phyloP scores from a whole-genome alignment of 2,888 invertebrate species.

The Lochmaea capreae region DNA sequence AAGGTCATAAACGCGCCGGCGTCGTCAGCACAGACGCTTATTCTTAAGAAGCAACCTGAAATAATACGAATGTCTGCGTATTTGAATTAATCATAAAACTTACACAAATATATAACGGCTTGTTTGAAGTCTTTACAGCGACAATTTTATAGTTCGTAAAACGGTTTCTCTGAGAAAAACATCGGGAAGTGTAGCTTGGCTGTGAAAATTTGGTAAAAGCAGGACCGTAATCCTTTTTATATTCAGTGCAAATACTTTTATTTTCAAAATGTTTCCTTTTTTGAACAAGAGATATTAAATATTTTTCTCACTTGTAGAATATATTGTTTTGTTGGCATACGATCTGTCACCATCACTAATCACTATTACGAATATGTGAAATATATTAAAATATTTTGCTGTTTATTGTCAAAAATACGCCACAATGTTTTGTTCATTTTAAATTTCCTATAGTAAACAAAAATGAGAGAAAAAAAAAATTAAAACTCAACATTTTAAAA shows the following conservation, averaged over 20 bases:
- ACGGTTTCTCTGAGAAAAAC: slow-evolving; percentile 39
- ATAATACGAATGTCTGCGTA: slow-evolving; percentile 56
- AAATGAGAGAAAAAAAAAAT: background rate
- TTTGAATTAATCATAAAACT: slow-evolving; percentile 62
- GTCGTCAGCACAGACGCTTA: slow-evolving; percentile 43
- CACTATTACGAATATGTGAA: no score
- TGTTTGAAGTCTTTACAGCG: slow-evolving; percentile 61
- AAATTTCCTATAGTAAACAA: background rate
- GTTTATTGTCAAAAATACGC: no score
- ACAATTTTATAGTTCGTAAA: slow-evolving; percentile 59
- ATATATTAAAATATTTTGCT: no score
- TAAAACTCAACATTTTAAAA: background rate
- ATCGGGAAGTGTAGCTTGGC: slow-evolving; percentile 13
- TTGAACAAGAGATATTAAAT: no score
- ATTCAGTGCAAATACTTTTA: background rate
- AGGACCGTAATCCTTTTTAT: background rate
- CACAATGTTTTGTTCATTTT: no score
- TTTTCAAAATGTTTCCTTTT: no score
- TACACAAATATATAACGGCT: slow-evolving; percentile 61
- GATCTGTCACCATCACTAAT: no score
- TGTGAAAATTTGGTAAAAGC: background rate
- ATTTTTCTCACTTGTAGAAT: no score
- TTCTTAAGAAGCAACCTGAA: slow-evolving; percentile 61
- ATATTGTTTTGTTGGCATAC: no score
- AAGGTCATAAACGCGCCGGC: slow-evolving; percentile 51